Evolutionary conservation across 2,113 vertebrate species (phyloP).

Genomic region (cattle (Bos taurus)): DNA sequence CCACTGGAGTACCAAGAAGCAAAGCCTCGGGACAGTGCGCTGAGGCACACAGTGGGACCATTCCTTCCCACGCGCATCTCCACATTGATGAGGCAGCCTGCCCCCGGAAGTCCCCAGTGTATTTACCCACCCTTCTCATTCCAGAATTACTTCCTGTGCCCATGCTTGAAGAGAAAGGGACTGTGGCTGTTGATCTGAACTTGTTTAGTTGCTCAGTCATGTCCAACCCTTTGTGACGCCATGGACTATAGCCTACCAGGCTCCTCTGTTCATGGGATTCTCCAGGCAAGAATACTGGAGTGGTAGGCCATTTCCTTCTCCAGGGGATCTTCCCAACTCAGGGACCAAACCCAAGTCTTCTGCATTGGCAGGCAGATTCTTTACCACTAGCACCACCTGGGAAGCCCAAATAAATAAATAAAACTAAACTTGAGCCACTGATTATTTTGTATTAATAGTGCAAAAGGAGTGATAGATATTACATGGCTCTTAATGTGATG

Average conservation of each 20-base stretch:
- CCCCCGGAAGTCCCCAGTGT: not conserved
- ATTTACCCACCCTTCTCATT: not conserved
- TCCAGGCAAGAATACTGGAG: not conserved
- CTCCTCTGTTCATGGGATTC: not conserved
- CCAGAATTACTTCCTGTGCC: not conserved
- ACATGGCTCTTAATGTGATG: not conserved
- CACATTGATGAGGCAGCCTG: rapidly evolving
- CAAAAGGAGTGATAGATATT: not conserved
- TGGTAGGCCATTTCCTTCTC: not conserved
- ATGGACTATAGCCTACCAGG: not conserved
- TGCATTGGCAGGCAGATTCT: not conserved
- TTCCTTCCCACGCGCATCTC: not conserved
- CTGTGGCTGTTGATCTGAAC: not conserved
- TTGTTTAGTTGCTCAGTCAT: not conserved
- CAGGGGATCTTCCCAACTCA: not conserved
- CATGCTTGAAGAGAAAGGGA: not conserved
- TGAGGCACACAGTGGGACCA: rapidly evolving
- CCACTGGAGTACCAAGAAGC: not conserved
- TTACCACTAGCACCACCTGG: not conserved
- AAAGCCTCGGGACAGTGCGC: not conserved
- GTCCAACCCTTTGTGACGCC: not conserved
- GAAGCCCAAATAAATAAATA: not conserved
- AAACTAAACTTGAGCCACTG: not conserved
- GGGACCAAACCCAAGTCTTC: not conserved
- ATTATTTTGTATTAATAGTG: not conserved